These are phyloP conservation scores for Stomatorhinus walkeri DNA, from an alignment of 2,797 vertebrate genomes.

Conservation along the genomic window DNA sequence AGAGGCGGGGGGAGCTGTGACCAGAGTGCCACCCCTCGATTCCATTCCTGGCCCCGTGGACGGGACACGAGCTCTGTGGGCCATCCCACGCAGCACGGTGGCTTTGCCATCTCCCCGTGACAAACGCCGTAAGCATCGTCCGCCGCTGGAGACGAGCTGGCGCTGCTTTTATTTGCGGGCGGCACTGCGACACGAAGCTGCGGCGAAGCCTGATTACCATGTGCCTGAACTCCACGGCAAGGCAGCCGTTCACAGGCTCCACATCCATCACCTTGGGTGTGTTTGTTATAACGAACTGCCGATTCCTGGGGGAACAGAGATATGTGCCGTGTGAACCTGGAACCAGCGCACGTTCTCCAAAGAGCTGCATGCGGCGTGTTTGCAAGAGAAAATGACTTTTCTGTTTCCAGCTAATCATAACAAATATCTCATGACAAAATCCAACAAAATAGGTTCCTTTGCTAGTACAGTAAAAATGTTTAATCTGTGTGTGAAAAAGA, in stretches of 20 bases:
- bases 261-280: conserved; percentile 94
- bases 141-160: background rate
- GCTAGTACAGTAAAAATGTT: background rate
- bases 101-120: background rate
- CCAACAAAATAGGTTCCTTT: background rate
- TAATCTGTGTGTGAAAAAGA: background rate
- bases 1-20: background rate
- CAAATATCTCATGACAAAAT: background rate
- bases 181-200: background rate
- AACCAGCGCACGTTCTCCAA: background rate
- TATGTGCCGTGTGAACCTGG: background rate
- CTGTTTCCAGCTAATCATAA: background rate
- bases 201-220: conserved; percentile 59
- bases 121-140: background rate
- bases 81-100: background rate
- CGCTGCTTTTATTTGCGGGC: background rate
- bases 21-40: background rate
- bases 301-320: conserved; percentile 59
- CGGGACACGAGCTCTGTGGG: background rate
- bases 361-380: background rate
- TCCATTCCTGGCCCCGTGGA: background rate
- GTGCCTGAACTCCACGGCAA: conserved; percentile 91
- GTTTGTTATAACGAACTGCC: conserved; percentile 88
- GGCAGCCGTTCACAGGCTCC: conserved; percentile 83
- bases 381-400: background rate